A percentile compares a stretch with the other conserved stretches of the same genome.
phyloP scores from a whole-genome alignment of 2,113 vertebrate species.

The Psilopsiagon aurifrons region DNA sequence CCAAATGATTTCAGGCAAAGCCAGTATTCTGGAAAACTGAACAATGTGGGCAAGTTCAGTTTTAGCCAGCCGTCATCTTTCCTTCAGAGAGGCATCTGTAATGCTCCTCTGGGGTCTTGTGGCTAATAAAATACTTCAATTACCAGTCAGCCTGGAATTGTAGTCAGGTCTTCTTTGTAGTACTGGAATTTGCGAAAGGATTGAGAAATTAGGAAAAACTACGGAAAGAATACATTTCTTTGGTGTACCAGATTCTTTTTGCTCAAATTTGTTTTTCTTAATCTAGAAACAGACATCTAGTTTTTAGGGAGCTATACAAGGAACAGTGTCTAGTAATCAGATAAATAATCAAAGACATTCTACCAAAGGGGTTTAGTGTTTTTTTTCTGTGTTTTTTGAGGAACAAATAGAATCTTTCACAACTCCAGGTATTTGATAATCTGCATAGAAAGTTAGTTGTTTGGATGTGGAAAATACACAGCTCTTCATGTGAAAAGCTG shows the following conservation, averaged over 20 bases:
- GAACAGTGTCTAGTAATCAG: neutral
- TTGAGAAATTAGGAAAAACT: slow-evolving; percentile 3
- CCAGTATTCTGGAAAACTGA: neutral
- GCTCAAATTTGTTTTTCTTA: neutral
- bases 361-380: neutral
- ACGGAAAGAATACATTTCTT: neutral
- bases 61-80: neutral
- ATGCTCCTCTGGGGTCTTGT: neutral
- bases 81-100: neutral
- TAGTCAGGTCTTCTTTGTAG: neutral
- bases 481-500: neutral
- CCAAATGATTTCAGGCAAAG: neutral
- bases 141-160: neutral
- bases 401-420: slow-evolving; percentile 43
- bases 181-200: neutral
- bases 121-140: neutral
- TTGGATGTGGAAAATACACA: slow-evolving; percentile 28
- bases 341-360: neutral
- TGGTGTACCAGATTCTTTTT: neutral
- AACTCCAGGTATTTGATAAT: slow-evolving; percentile 29
- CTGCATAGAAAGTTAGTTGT: neutral
- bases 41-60: neutral
- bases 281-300: neutral
- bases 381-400: neutral
- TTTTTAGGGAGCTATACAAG: neutral